A percentile compares a stretch with the other conserved stretches of the same genome.
Evolutionary conservation across 2,113 vertebrate genomes (phyloP).

Genomic region (Cebus imitator): DNA sequence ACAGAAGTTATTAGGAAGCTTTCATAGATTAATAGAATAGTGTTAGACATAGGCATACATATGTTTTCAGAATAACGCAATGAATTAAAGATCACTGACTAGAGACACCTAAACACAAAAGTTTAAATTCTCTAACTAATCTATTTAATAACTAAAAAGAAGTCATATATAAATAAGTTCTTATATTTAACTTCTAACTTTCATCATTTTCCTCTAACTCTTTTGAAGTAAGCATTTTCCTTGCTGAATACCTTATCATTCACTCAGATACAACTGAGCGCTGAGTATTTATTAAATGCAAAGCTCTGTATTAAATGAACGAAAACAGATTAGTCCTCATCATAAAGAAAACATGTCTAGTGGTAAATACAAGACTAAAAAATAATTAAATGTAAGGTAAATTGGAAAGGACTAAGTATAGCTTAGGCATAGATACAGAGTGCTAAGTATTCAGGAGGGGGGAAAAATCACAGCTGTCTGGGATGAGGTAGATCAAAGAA

Average conservation of each 20-base stretch:
- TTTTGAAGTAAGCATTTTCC: neutral
- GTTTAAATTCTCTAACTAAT: constrained; percentile 16
- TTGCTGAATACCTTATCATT: neutral
- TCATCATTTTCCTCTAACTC: constrained; percentile 23
- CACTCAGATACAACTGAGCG: neutral
- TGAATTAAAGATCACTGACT: neutral
- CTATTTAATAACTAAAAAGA: constrained; percentile 31
- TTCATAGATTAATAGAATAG: neutral
- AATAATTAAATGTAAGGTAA: neutral
- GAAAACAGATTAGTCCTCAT: neutral
- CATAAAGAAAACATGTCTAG: neutral
- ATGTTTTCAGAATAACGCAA: neutral
- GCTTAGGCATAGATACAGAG: neutral
- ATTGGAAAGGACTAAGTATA: neutral
- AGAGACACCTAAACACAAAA: neutral
- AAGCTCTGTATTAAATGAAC: constrained; percentile 41
- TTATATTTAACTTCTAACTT: constrained; percentile 11
- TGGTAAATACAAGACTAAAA: neutral
- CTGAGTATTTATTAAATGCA: constrained; percentile 15
- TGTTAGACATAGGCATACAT: neutral
- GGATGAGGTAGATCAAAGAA: neutral
- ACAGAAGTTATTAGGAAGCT: constrained; percentile 1
- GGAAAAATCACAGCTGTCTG: neutral
- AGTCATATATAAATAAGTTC: neutral
- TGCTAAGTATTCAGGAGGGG: neutral